Conservation (phyloP, 2,113 vertebrate genomes). For the Leucoraja erinaceus region DNA sequence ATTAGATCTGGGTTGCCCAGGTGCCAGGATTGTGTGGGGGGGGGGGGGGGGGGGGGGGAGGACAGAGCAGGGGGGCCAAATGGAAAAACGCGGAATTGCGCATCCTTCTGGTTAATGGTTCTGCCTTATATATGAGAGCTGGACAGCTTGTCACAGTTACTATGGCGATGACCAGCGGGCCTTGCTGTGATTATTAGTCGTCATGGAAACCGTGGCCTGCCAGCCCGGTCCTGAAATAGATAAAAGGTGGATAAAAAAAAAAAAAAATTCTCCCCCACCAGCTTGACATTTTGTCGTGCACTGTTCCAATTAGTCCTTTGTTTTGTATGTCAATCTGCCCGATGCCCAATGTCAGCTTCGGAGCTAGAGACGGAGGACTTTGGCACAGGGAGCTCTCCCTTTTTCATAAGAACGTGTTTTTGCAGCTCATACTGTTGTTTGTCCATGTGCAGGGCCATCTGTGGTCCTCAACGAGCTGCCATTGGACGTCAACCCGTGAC, state of each 20-base stretch:
- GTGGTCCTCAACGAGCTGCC: neutral
- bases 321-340: neutral
- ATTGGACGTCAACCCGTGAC: neutral
- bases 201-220: conserved; percentile 9
- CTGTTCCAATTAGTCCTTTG: conserved; percentile 1
- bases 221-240: neutral
- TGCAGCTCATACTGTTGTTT: neutral
- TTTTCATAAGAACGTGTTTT: neutral
- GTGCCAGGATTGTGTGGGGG: neutral
- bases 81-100: neutral
- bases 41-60: neutral
- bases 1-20: neutral
- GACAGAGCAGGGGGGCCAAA: neutral
- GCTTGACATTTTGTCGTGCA: neutral
- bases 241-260: conserved; percentile 30
- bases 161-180: conserved; percentile 3
- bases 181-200: conserved; percentile 22
- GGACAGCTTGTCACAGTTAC: conserved; percentile 28
- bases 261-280: neutral
- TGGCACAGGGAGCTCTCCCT: neutral
- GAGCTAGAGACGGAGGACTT: neutral
- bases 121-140: neutral
- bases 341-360: neutral
- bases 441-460: neutral
- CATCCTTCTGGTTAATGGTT: conserved; percentile 3